These are phyloP conservation scores for Plagiodera versicolora DNA, from an alignment of 2,888 invertebrate species.

Conservation along the genomic window DNA sequence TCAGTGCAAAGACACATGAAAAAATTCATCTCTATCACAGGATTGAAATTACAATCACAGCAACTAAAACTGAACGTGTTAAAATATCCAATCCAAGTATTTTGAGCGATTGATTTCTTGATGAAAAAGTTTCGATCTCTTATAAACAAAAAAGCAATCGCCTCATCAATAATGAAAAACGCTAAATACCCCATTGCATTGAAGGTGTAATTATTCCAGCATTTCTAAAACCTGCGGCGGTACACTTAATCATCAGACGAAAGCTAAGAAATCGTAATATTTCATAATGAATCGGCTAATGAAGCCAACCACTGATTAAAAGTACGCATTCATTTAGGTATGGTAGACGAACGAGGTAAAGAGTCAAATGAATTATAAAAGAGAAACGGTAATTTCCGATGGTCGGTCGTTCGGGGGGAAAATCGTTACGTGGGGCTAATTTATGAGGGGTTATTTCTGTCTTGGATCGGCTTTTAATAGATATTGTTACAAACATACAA, in stretches of 20 bases:
- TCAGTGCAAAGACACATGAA: too few species aligned
- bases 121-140: background rate
- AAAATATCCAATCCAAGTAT: too few species aligned
- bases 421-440: background rate
- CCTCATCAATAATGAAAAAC: slow-evolving; percentile 38
- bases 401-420: slow-evolving; percentile 6
- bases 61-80: too few species aligned
- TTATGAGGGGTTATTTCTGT: background rate
- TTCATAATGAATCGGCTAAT: slow-evolving; percentile 34
- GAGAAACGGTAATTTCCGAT: slow-evolving; percentile 22
- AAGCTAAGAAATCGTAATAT: slow-evolving; percentile 35
- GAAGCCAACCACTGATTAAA: slow-evolving; percentile 35
- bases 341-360: slow-evolving; percentile 37
- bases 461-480: background rate
- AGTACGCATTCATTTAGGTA: slow-evolving; percentile 39
- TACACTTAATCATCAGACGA: slow-evolving; percentile 40
- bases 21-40: too few species aligned
- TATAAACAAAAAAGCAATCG: slow-evolving; percentile 16
- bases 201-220: slow-evolving; percentile 39
- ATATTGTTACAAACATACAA: background rate
- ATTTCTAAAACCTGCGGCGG: slow-evolving; percentile 40
- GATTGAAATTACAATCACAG: too few species aligned
- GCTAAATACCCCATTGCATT: slow-evolving; percentile 23
- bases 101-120: too few species aligned
- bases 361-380: slow-evolving; percentile 31